Base-by-base conservation (phyloP, 2,113 vertebrate species). In the Alligator mississippiensis region DNA sequence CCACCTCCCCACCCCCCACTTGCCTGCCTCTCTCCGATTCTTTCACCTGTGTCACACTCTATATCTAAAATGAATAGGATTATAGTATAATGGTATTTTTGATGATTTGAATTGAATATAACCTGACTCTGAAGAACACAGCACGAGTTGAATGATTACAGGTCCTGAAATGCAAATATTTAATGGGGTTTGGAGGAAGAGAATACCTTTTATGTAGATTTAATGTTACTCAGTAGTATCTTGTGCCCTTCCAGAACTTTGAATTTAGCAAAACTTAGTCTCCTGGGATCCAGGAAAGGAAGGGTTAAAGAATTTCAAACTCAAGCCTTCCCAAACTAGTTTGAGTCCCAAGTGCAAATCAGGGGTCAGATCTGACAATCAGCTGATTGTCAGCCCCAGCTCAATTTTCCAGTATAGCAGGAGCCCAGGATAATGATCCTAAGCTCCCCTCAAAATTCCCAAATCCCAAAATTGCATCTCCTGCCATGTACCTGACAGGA, bases 191-290 rank as follows among this genome's bases (percentile, higher is more conserved):
- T 47, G 47, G 47, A 24, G 55, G 72, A 77, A 80, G 60, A 86
- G 1, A 8, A 75, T 85, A 3, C 6, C 3, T 47, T 6, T 11
- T 1, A 0, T 30, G 2, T 0, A n/a, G 2, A 28, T 79, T 4
- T 47, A 47, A 2, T 2, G 0, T 4, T 61, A 47, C 30, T 92
- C 21, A 10, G 47, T 76, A 25, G 2, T 12, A 72, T 17, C 79
- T 47, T 76, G 80, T 54, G 13, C 5, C 57, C 84, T 70, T 90
- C n/a, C 28, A 68, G 18, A 88, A 57, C 18, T 62, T 30, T 25
- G 3, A 34, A n/a, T 17, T 25, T 66, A 58, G 38, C 83, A 2
- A 5, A 83, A 12, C 63, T 85, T 24, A 38, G n/a, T 4, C 19
- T 85, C 75, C 21, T 63, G 61, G 81, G 87, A 83, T 13, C 47